phyloP scores from a whole-genome alignment of 2,113 vertebrate genomes.

The Phyllopteryx taeniolatus region DNA sequence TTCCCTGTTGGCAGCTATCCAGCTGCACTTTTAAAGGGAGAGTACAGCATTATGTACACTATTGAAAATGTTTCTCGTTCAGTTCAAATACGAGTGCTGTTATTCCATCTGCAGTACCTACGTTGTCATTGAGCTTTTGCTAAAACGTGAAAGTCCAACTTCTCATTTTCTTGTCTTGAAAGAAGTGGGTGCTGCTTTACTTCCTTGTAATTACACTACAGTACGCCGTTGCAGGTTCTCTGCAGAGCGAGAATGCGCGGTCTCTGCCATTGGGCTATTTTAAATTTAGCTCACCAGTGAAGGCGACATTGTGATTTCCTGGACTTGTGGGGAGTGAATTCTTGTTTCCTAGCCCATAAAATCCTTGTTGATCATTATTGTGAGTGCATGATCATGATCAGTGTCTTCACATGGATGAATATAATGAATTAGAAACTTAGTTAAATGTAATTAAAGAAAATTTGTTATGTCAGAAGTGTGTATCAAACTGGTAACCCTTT shows the following conservation, averaged over 20 bases:
- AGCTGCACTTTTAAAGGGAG: conserved; percentile 57
- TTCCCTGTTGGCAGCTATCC: conserved; percentile 60
- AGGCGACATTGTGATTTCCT: background rate
- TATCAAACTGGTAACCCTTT: background rate
- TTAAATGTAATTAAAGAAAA: background rate
- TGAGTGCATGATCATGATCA: background rate
- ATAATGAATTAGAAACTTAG: background rate
- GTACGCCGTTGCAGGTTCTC: background rate
- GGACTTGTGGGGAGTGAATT: background rate
- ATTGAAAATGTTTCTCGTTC: background rate
- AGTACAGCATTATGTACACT: conserved; percentile 11
- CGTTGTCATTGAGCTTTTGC: background rate
- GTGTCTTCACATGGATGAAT: background rate
- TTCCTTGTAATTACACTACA: background rate
- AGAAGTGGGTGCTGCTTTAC: background rate
- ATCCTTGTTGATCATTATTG: background rate
- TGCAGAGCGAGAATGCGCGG: background rate
- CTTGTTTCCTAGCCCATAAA: too few relatives aligned
- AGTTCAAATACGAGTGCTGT: background rate
- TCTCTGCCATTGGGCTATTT: background rate
- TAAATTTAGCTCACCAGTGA: background rate
- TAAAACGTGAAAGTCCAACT: conserved; percentile 4
- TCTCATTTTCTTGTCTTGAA: background rate
- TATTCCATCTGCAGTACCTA: background rate
- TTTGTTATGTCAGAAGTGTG: background rate